phyloP scores from a whole-genome alignment of 2,113 vertebrate species.

The Anser cygnoides region DNA sequence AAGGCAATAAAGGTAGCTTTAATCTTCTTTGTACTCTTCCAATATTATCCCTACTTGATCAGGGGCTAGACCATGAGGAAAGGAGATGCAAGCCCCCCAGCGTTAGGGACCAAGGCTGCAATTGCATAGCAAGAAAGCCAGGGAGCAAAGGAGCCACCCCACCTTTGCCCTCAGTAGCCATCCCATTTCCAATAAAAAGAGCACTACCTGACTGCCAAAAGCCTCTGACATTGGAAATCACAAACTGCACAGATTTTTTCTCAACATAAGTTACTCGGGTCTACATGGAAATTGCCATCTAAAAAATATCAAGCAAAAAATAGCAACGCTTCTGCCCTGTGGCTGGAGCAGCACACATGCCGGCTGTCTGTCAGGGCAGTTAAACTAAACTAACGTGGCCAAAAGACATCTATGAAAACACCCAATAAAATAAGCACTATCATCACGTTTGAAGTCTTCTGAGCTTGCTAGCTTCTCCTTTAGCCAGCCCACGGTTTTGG shows the following conservation, averaged over 20 bases:
- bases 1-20: neutral
- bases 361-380: neutral
- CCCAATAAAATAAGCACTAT: neutral
- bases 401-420: neutral
- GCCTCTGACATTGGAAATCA: neutral
- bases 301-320: conserved; percentile 23
- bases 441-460: neutral
- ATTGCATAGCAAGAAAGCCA: rapidly evolving
- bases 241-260: neutral
- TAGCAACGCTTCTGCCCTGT: conserved; percentile 29
- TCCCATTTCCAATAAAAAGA: neutral
- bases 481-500: neutral
- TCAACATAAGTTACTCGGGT: neutral
- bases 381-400: neutral
- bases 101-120: neutral
- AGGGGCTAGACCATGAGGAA: neutral
- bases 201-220: neutral
- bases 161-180: neutral
- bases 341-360: neutral
- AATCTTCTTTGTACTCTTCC: neutral
- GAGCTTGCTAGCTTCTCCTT: neutral
- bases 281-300: neutral
- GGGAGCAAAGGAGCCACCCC: neutral
- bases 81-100: neutral
- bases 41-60: neutral